Evolutionary conservation across 2,888 invertebrate species (phyloP), one percentile per base, ranked within the genome.

Genomic region (Epinotia brunnichana): DNA sequence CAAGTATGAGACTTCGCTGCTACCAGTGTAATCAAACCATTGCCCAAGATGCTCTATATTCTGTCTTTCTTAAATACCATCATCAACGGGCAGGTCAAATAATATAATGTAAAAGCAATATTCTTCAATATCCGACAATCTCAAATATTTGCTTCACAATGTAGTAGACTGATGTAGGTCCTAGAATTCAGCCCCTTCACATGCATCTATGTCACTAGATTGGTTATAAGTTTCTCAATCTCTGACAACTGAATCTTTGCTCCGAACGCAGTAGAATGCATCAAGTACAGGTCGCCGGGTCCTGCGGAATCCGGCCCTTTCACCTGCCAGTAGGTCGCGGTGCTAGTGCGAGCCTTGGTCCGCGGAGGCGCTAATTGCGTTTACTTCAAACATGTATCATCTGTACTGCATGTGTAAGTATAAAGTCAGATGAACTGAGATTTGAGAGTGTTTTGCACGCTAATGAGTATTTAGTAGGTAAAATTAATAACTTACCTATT

Each of bases 321-420:
- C 70, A 70, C 72, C 72, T 72, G 67, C 61, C 66, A 66, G 54
- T 67, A 48, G 72, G 56, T 56, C 61, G 72, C 35, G 35, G 9
- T 56, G 67, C 19, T 59, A 35, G 21, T 39, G 44, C 44, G 41
- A 72, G 61, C 67, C 67, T 62, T 72, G 72, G 61, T 54, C 13
- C 29, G 51, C 51, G 73, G 59, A 69, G 44, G 59, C 51, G 56
- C 63, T 69, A 73, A 73, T 69, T 69, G 69, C 61, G 69, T 69
- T 69, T 61, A 69, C 69, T 61, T 69, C 53, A 61, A 69, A 41
- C 69, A 69, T 48, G n/a, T 48, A 48, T 48, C 48, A 48, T 48
- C 15, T 5, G 48, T n/a, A 48, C n/a, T n/a, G 48, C n/a, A 3
- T 41, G 1, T 41, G 41, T 48, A 7, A 7, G 2, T 7, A 48